Conservation (phyloP, 2,888 invertebrate species). For the Timandra comae region DNA sequence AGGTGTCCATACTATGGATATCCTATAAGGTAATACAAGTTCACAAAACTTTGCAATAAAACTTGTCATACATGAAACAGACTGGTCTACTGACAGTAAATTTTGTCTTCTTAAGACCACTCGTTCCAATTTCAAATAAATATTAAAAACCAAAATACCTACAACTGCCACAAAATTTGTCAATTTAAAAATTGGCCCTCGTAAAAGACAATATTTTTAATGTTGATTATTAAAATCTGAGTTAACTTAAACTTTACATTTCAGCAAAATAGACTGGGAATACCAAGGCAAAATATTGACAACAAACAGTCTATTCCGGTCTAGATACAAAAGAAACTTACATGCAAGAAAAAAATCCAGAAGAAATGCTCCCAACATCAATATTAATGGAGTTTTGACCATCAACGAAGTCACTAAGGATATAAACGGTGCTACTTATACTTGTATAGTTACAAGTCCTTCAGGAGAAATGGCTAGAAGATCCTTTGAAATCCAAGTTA, state of each 20-base stretch:
- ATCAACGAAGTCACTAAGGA: slow-evolving; percentile 79
- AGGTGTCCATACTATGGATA: slow-evolving; percentile 91
- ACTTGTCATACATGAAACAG: too few relatives aligned
- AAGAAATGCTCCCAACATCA: slow-evolving; percentile 49
- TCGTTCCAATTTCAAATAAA: too few relatives aligned
- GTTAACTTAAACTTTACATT: too few relatives aligned
- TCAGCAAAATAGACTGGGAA: slow-evolving; percentile 72
- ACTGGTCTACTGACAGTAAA: too few relatives aligned
- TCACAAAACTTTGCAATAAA: too few relatives aligned
- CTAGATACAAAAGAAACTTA: slow-evolving; percentile 47
- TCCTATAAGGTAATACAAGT: slow-evolving; percentile 82
- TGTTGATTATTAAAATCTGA: too few relatives aligned
- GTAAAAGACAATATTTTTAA: too few relatives aligned
- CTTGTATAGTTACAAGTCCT: slow-evolving; percentile 85
- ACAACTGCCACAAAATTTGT: too few relatives aligned
- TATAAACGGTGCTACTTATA: slow-evolving; percentile 85
- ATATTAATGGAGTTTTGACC: slow-evolving; percentile 75
- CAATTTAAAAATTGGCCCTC: too few relatives aligned
- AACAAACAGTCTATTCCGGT: slow-evolving; percentile 53
- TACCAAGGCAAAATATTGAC: slow-evolving; percentile 54
- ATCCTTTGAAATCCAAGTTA: slow-evolving; percentile 81
- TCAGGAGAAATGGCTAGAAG: slow-evolving; percentile 77
- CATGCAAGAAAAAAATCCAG: slow-evolving; percentile 38
- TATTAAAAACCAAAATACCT: too few relatives aligned
- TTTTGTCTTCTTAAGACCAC: too few relatives aligned